These are phyloP conservation scores for Cuculus canorus DNA, from an alignment of 2,797 vertebrate species.

Conservation along the genomic window DNA sequence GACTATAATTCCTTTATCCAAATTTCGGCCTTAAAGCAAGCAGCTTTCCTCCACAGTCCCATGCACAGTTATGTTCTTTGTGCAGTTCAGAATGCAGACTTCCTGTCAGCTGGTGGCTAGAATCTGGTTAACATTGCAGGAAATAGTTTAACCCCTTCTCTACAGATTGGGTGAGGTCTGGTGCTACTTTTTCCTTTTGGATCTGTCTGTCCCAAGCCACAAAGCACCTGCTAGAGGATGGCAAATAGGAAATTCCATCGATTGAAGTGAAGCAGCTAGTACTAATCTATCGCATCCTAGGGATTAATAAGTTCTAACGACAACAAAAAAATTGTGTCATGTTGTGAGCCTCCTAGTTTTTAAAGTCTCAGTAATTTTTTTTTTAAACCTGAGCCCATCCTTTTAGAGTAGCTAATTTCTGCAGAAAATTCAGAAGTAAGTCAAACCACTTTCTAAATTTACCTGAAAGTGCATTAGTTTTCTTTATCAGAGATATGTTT, in stretches of 20 bases:
- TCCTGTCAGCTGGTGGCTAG: background rate
- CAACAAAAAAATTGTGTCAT: background rate
- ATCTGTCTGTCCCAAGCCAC: background rate
- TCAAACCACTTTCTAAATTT: background rate
- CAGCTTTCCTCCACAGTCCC: background rate
- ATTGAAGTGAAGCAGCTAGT: background rate
- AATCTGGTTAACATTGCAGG: background rate
- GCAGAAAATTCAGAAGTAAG: background rate
- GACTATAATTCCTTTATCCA: background rate
- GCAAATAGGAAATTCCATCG: background rate
- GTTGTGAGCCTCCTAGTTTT: background rate
- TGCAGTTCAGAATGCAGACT: background rate
- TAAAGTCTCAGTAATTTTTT: background rate
- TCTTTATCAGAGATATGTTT: background rate
- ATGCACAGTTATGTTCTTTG: background rate
- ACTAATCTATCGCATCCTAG: background rate
- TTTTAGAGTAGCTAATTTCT: background rate
- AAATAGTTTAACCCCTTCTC: background rate
- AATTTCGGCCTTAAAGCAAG: background rate
- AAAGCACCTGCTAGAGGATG: background rate
- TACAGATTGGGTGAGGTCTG: background rate
- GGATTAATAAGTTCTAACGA: background rate
- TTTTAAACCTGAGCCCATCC: background rate
- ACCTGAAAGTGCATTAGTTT: background rate
- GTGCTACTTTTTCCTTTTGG: background rate